Evolutionary conservation across 1,140 invertebrate species (phyloP).

Genomic region (Protaetia brevitarsis): DNA sequence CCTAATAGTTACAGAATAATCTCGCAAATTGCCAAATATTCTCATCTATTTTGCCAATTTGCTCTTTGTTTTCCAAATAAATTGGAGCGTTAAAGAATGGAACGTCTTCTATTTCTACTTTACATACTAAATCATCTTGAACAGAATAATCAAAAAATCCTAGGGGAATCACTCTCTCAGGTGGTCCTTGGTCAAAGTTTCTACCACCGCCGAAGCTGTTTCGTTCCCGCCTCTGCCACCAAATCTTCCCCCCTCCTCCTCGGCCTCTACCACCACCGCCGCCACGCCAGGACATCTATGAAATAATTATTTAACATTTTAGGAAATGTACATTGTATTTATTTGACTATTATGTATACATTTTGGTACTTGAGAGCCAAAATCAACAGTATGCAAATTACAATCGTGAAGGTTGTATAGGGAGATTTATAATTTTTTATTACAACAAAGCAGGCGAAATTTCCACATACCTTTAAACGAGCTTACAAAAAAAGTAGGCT

Average conservation of each 20-base stretch:
- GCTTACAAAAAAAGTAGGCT: too few relatives aligned
- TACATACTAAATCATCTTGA: conserved; percentile 92
- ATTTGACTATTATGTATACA: too few relatives aligned
- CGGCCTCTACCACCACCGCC: conserved; percentile 31
- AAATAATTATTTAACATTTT: too few relatives aligned
- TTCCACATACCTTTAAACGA: too few relatives aligned
- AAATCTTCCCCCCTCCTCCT: conserved; percentile 27
- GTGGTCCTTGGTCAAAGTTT: conserved; percentile 73
- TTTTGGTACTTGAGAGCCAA: too few relatives aligned
- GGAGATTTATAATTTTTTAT: too few relatives aligned
- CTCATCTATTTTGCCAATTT: conserved; percentile 99
- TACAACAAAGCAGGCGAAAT: too few relatives aligned
- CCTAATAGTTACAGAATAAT: conserved; percentile 95
- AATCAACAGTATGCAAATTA: too few relatives aligned
- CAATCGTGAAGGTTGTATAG: too few relatives aligned
- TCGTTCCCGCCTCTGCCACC: conserved; percentile 29
- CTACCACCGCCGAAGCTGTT: conserved; percentile 51
- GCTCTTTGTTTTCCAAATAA: conserved; percentile 94
- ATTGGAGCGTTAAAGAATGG: conserved; percentile 99
- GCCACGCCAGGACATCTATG: conserved; percentile 23
- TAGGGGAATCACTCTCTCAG: conserved; percentile 77
- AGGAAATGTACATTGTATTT: too few relatives aligned
- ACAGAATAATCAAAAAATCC: conserved; percentile 85
- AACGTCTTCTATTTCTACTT: conserved; percentile 88
- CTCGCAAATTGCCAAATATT: conserved; percentile 95